Base-by-base conservation (phyloP, 1,140 invertebrate genomes). In the Saccostrea glomerata region DNA sequence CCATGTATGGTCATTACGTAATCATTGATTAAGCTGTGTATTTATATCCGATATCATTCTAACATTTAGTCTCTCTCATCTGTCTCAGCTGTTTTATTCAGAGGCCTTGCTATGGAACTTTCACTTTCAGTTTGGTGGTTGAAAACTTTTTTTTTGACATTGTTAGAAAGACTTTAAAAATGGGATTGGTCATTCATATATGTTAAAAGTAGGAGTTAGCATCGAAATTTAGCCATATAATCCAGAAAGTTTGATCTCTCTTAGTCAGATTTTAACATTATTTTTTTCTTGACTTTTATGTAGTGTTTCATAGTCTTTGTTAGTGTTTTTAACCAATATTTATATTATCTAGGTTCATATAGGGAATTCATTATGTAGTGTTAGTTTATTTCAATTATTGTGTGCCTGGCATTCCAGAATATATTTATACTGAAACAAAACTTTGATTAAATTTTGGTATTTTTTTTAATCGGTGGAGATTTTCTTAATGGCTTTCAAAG, bases 181-280 rank as follows among this genome's bases (percentile, higher is more conserved):
- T 77, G 23, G 70, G 70, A 77, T 77, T 25, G 70, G 23, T 30
- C 30, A 77, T 30, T 77, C 36, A 30, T 36, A 3, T 77, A 30
- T 36, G 70, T 77, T 77, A 30, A 77, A 25, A 36, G 70, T 77
- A 77, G 70, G 12, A 36, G 13, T 25, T 77, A 36, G 70, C 15
- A 77, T 77, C 0, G 13, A 77, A 77, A 36, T 77, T 77, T 77
- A 77, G 70, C 15, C 30, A 77, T 77, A 30, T 77, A 77, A 77
- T 36, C 70, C 70, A 77, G 70, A 77, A 77, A 30, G 13, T 30
- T 77, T 77, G 70, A 77, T 77, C 70, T 77, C 70, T 77, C 70
- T 77, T 77, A 77, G 70, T 77, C 70, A 77, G 70, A 77, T 36
- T 77, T 77, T 77, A 77, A 77, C 70, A 77, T 77, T 36, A 77